Evolutionary conservation across 2,113 vertebrate genomes (phyloP), one percentile per base, ranked within the genome.

Genomic region (Erpornis zantholeuca): DNA sequence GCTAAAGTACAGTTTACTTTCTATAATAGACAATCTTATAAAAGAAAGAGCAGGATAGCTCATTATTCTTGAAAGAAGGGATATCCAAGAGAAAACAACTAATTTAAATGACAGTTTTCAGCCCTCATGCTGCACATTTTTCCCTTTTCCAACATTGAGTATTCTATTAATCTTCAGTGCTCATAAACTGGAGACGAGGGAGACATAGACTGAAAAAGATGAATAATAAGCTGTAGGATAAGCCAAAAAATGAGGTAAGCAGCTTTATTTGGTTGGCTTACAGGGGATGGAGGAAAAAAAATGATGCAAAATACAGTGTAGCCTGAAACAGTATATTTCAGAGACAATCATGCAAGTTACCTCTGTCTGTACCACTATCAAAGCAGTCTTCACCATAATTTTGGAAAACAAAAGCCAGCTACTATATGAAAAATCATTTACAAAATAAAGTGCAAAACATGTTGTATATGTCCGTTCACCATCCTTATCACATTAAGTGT

Each of bases 381-480:
- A 31, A 10, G 19, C 2, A 44, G 7, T 10, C 42, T 70, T 38
- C 52, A 71, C 14, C 12, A 27, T 31, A 57, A 6, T 86, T 83
- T 79, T 44, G 8, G 11, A 73, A 90, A 61, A 36, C 1, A 15
- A 59, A n/a, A 60, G 14, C 2, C 24, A 69, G 14, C 17, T 71
- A 56, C 14, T 5, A 22, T 53, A 8, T 66, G 28, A 87, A 72
- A 59, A 77, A 50, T 75, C 4, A 81, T 73, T 76, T 80, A 33
- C 7, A 81, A 64, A 29, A 11, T 64, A 47, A 83, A 56, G 9
- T 28, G 9, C 8, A 81, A 22, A 61, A 6, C 3, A 47, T 18
- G 6, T 53, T 49, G 2, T 22, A 18, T 36, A n/a, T 1, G 0
- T 38, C 18, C 27, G n/a, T 33, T 61, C 17, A 54, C 9, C 11